Evolutionary conservation across 2,888 invertebrate species (phyloP).

Genomic region (Lordiphosa andalusiaca): DNA sequence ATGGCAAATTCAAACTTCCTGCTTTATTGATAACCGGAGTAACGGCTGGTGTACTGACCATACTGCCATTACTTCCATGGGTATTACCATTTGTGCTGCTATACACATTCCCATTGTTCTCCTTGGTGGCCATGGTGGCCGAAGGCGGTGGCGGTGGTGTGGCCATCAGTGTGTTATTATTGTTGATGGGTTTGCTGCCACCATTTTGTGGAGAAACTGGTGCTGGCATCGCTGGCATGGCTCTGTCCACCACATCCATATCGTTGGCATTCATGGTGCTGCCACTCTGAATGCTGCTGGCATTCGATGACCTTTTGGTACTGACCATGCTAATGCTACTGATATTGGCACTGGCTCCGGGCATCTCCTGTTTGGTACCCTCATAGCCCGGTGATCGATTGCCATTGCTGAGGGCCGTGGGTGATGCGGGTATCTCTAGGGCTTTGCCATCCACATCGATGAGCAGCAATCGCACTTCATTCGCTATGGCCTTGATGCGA

Average conservation of each 20-base stretch:
- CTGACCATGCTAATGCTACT: slow-evolving; percentile 74
- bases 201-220: slow-evolving; percentile 41
- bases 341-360: slow-evolving; percentile 71
- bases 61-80: slow-evolving; percentile 24
- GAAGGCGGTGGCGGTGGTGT: slow-evolving; percentile 58
- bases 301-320: slow-evolving; percentile 64
- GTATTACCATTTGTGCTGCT: slow-evolving; percentile 38
- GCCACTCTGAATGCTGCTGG: slow-evolving; percentile 62
- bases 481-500: slow-evolving; percentile 92
- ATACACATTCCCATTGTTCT: slow-evolving; percentile 54
- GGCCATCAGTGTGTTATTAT: slow-evolving; percentile 31
- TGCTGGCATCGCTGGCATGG: slow-evolving; percentile 23
- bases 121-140: slow-evolving; percentile 48
- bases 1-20: slow-evolving; percentile 87
- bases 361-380: slow-evolving; percentile 68
- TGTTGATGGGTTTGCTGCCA: slow-evolving; percentile 41
- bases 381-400: slow-evolving; percentile 40
- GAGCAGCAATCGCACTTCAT: slow-evolving; percentile 94
- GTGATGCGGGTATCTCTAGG: slow-evolving; percentile 28
- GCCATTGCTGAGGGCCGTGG: slow-evolving; percentile 29
- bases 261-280: slow-evolving; percentile 54
- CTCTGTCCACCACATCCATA: slow-evolving; percentile 60
- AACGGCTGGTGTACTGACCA: slow-evolving; percentile 26
- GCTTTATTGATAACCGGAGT: slow-evolving; percentile 47
- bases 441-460: slow-evolving; percentile 81